Evolutionary conservation across 2,888 invertebrate genomes (phyloP), one percentile per base, ranked within the genome.

Genomic region (Volucella inflata): DNA sequence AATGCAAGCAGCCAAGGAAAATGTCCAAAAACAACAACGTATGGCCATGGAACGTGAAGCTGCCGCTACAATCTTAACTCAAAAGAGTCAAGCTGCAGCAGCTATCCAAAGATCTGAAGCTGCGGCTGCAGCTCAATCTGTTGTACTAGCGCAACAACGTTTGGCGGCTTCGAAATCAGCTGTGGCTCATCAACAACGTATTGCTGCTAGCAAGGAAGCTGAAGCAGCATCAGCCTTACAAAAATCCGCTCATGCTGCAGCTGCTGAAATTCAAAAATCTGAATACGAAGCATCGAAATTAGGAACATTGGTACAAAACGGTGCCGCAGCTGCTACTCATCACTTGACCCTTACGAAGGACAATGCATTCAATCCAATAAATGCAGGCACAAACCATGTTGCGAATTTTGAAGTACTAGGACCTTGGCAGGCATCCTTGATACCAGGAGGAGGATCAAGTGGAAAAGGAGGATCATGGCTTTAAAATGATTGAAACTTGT

Each of bases 1-100:
- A 87, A 96, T 96, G 30, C 94, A 95, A 42, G 94, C 94, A 0
- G 96, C 95, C 3, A 96, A 96, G 89, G 95, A 96, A 85, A 94
- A 94, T 1, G 95, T 96, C 0, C 90, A 95, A 8, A 93, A 95
- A 88, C 96, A 96, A 85, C 96, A 96, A 89, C 94, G 94, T 87
- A 92, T 95, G 40, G 96, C 96, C 46, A 94, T 94, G 87, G 95
- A 95, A n/a, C 96, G 95, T 89, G 96, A 96, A 89, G 94, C 95
- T 0, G 94, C 95, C 8, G 95, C 96, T 0, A 94, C 94, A 0
- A 93, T 94, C 60, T 92, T 94, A 0, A 94, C 94, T 2, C 94
- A 94, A 88, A 94, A 93, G 78, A 94, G 95, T 85, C 94, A 96
- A 92, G 94, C 96, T 87, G 94, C 95, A 70, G 94, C 95, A 2